phyloP scores from a whole-genome alignment of 2,113 vertebrate species.

The Corapipo altera region DNA sequence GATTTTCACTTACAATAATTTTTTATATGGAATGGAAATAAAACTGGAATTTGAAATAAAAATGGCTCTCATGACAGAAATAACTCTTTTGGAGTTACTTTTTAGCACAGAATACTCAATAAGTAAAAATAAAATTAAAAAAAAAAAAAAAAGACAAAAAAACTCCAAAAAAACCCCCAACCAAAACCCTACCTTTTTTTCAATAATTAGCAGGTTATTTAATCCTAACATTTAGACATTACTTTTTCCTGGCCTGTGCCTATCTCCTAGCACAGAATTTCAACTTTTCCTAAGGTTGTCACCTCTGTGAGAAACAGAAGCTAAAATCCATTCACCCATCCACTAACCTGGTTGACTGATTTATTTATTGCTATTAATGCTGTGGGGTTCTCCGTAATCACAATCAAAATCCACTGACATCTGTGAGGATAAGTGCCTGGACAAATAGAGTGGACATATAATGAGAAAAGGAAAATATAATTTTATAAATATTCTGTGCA shows the following conservation, averaged over 20 bases:
- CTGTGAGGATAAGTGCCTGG: not conserved
- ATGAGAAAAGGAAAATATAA: not conserved
- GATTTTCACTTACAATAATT: not conserved
- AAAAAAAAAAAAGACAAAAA: fast-evolving
- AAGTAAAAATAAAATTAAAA: not conserved
- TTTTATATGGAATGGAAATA: not conserved
- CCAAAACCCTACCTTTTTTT: not conserved
- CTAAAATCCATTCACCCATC: not conserved
- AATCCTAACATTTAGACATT: not conserved
- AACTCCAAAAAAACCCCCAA: no score
- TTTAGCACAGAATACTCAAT: fast-evolving
- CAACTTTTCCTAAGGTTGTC: not conserved
- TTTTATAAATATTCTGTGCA: not conserved
- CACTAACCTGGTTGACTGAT: not conserved
- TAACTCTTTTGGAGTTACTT: not conserved
- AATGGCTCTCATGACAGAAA: not conserved
- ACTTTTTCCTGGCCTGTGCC: not conserved
- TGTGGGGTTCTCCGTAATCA: not conserved
- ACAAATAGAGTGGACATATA: not conserved
- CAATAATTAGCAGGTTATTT: not conserved
- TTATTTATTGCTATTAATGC: not conserved
- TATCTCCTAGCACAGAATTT: not conserved
- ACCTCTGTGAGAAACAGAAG: not conserved
- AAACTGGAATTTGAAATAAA: not conserved
- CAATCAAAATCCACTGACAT: not conserved